Evolutionary conservation across 2,888 invertebrate genomes (phyloP).

Genomic region (Zaprionus obscuricornis): DNA sequence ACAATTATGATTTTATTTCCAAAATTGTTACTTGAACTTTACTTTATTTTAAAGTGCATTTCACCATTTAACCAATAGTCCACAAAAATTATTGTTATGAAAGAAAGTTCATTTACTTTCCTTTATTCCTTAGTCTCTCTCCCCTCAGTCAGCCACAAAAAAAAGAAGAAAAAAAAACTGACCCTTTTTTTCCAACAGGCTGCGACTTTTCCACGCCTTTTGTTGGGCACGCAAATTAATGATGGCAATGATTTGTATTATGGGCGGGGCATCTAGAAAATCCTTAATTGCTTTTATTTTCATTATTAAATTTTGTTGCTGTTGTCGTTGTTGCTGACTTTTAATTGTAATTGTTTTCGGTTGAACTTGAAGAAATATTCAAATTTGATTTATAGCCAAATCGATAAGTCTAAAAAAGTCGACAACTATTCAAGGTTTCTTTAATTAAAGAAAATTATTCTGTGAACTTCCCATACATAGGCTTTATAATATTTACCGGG

Average conservation of each 20-base stretch:
- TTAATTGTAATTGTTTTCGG: conserved; percentile 47
- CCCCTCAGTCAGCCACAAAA: conserved; percentile 9
- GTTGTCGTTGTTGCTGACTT: conserved; percentile 47
- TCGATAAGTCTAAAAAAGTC: too few species aligned
- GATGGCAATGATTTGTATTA: conserved; percentile 62
- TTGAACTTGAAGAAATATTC: neutral
- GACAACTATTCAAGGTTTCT: too few species aligned
- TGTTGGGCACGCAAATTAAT: conserved; percentile 69
- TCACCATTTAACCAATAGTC: conserved; percentile 25
- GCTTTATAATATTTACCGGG: too few species aligned
- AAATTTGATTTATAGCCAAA: too few species aligned
- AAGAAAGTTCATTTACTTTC: conserved; percentile 34
- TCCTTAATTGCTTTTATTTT: conserved; percentile 47
- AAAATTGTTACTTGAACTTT: too few species aligned
- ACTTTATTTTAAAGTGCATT: conserved; percentile 29
- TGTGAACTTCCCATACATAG: too few species aligned
- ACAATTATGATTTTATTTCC: conserved; percentile 27
- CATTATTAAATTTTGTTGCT: conserved; percentile 44
- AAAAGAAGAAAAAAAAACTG: too few species aligned
- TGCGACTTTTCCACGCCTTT: conserved; percentile 42
- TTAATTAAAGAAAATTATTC: too few species aligned
- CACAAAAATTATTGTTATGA: neutral
- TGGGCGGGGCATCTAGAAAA: neutral
- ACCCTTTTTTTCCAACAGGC: conserved; percentile 47
- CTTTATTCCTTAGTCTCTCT: too few species aligned